Base-by-base conservation (phyloP, 2,797 vertebrate genomes). In the Chrysolophus pictus region DNA sequence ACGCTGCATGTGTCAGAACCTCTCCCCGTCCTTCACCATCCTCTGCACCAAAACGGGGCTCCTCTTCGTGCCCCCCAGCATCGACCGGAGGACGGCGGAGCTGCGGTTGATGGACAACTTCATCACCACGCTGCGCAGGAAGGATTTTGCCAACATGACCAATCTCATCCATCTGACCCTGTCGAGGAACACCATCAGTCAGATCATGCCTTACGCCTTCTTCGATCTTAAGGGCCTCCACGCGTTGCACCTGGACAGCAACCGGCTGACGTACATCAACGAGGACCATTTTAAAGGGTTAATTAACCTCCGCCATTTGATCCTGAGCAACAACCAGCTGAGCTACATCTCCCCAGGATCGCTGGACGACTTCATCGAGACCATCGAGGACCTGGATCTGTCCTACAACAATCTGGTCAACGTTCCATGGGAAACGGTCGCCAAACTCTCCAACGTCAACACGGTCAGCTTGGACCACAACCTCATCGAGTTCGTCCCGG, bases 131-230 rank as follows among this genome's bases (percentile, higher is more conserved):
- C 98, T 99, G 21, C 94, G 98, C 73, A 98, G 97, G 73, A 98
- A 97, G 60, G 98, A 99, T 94, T 99, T 99, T 83, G 98, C 98
- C 64, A 99, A 99, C 96, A 99, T 99, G 98, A 99, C 98, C 19
- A 98, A 98, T 67, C 97, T 99, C 47, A 97, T 99, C 22, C 98
- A 99, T 87, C 95, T 99, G 96, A 99, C 98, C 0, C 96, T 99
- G 10, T 99, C 98, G 26, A 97, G 98, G 94, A 99, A 99, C 91
- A 99, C 98, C 72, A 99, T 99, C 84, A 99, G 98, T 97, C 98
- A 98, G 84, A 98, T 99, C 83, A 98, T 98, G 95, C 98, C 98
- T 63, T 98, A 98, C 10, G 98, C 98, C 31, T 99, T 99, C 86
- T 98, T 98, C 42, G 98, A 99, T 95, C 98, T 99, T 28, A 98